Conservation (phyloP, 2,113 vertebrate species). For the Elaphurus davidianus region DNA sequence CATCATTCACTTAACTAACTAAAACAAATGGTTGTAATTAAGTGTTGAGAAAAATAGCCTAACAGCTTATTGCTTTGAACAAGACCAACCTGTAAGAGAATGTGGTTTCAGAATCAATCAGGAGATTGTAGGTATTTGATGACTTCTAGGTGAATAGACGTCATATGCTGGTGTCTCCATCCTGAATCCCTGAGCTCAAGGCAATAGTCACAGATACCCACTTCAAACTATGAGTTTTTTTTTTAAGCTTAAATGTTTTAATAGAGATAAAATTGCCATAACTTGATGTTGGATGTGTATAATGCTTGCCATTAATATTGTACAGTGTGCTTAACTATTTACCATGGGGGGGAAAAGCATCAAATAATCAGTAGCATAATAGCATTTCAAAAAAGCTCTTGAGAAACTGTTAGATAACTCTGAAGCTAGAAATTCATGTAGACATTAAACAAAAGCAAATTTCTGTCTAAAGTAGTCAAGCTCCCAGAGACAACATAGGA, state of each 20-base stretch:
- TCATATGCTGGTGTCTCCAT: not conserved
- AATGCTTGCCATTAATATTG: constrained; percentile 66
- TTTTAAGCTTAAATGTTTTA: constrained; percentile 70
- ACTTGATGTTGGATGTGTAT: constrained; percentile 38
- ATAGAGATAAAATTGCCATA: constrained; percentile 65
- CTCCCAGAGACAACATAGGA: not conserved
- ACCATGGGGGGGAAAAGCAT: constrained; percentile 38
- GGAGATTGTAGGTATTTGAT: not conserved
- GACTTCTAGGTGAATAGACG: not conserved
- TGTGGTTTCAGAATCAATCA: not conserved
- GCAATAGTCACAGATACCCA: not conserved
- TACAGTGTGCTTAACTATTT: constrained; percentile 50
- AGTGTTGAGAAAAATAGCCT: not conserved
- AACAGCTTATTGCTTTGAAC: not conserved
- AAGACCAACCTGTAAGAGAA: not conserved
- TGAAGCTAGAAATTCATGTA: not conserved
- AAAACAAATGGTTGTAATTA: not conserved
- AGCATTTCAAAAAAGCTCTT: not conserved
- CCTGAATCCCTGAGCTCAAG: not conserved
- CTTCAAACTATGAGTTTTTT: not conserved
- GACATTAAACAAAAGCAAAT: not conserved
- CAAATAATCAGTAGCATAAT: constrained; percentile 57
- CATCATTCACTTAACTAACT: not conserved
- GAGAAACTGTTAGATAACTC: constrained; percentile 1
- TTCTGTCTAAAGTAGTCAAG: not conserved